Base-by-base conservation (phyloP, 2,888 invertebrate species). In the Drosophila borborema region DNA sequence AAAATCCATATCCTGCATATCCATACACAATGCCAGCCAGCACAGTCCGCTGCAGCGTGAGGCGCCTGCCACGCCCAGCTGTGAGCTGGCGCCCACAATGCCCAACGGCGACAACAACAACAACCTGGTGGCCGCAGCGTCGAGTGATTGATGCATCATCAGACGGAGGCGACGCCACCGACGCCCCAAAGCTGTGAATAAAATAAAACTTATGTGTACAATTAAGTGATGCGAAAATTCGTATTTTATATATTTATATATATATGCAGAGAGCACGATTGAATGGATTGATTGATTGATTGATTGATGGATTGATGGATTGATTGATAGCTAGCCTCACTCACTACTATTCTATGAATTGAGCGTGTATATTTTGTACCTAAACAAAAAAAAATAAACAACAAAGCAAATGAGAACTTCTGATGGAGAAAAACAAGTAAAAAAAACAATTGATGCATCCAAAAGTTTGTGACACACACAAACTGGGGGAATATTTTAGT, bases 1-100 rank as follows among this genome's bases (percentile, higher is more conserved):
- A 74, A 91, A 91, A 79, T 91, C 91, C 49, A 78, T 90, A 72
- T 91, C 91, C 82, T 91, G 91, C 85, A 88, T 91, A 82, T 87
- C 92, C 58, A 91, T 91, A 80, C 89, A 85, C 65, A 86, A 79
- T 72, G 80, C 77, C 54, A 66, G 62, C 20, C 18, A 59, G 53
- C 36, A 60, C 54, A 83, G 81, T 74, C 79, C 83, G 45, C 60
- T 81, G 61, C 78, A 69, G 62, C 74, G 77, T 14, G 78, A 82
- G 40, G 74, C 88, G 34, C 84, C 88, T 1, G 63, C 84, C 59
- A 89, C 91, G 65, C 89, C 85, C 54, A 72, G 63, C 49, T 89
- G 81, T 65, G 86, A 81, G 65, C 60, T 65, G 62, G 63, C 73
- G 64, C 72, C 80, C 20, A 28, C 67, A 40, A n/a, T 53, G 28